Conservation (phyloP, 2,113 vertebrate species). For the Opisthocomus hoazin region DNA sequence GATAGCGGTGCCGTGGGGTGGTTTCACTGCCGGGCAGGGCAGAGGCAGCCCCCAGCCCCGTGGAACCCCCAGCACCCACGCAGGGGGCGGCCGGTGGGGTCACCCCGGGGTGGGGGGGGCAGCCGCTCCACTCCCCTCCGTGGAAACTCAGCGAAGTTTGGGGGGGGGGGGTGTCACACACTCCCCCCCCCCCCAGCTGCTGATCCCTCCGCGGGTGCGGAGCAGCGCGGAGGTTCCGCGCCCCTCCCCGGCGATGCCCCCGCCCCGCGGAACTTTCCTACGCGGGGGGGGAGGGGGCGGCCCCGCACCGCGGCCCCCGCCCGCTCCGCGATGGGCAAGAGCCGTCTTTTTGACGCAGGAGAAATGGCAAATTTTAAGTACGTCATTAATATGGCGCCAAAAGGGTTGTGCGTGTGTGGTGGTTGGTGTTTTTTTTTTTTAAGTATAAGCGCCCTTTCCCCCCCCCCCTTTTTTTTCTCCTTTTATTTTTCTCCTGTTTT, state of each 20-base stretch:
- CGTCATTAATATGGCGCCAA: conserved; percentile 99
- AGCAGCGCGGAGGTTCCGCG: neutral
- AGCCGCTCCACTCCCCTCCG: neutral
- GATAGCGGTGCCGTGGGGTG: neutral
- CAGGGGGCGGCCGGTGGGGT: neutral
- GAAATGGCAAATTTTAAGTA: conserved; percentile 93
- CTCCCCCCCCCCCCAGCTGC: neutral
- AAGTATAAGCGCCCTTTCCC: conserved; percentile 80
- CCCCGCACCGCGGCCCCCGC: neutral
- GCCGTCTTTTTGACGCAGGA: conserved; percentile 80
- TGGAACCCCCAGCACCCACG: rapidly evolving
- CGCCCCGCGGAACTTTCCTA: neutral
- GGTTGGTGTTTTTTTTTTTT: conserved; percentile 68
- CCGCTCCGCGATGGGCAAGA: conserved; percentile 56
- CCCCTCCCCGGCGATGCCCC: neutral
- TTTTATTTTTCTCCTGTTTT: no score
- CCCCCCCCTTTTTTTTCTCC: no score
- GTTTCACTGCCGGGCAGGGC: neutral
- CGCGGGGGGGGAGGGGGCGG: neutral
- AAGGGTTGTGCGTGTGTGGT: no score
- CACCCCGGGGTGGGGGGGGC: neutral
- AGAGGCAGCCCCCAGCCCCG: neutral
- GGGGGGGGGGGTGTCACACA: no score
- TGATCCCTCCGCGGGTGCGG: neutral
- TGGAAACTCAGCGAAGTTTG: neutral